Base-by-base conservation (phyloP, 2,797 vertebrate genomes). In the Acanthornis magna region DNA sequence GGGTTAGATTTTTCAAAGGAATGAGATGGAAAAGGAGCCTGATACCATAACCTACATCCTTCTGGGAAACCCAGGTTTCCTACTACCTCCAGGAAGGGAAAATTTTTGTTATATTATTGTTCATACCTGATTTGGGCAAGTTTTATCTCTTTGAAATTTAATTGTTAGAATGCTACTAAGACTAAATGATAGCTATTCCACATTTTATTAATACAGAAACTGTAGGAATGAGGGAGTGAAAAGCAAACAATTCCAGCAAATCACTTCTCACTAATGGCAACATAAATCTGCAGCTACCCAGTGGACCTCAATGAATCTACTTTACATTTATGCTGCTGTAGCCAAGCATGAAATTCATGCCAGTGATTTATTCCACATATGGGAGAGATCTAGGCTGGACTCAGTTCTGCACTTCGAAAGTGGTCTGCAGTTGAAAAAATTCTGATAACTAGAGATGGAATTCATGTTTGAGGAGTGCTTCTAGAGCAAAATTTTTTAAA, bases 261-360 rank as follows among this genome's bases (percentile, higher is more conserved):
- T 92, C 91, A 86, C 22, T 5, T 84, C 76, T 84, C 43, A 73
- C 62, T 94, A 93, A 96, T 62, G 70, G 85, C 82, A 92, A 45
- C 79, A 91, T 96, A 96, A 96, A 95, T 95, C 82, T 92, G 62
- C 36, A 78, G 79, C 79, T 86, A 62, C 43, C 34, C 85, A 63
- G 54, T 25, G 79, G 70, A 86, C 62, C 90, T 89, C 91, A 84
- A 57, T 88, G 91, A 95, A 93, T 81, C 80, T 88, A 55, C 48
- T 91, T 89, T 85, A 84, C 70, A 73, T 92, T 94, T 91, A 84
- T 6, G 15, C 70, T 67, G 26, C 48, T 88, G 75, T 88, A 91
- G 85, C 53, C 84, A 91, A 85, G 85, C 79, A 89, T 72, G 43
- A 95, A 93, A 90, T 76, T 86, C 3, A 7, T 67, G 25, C 21